Conservation (phyloP, 2,113 vertebrate genomes). For the Eurystomus gularis region DNA sequence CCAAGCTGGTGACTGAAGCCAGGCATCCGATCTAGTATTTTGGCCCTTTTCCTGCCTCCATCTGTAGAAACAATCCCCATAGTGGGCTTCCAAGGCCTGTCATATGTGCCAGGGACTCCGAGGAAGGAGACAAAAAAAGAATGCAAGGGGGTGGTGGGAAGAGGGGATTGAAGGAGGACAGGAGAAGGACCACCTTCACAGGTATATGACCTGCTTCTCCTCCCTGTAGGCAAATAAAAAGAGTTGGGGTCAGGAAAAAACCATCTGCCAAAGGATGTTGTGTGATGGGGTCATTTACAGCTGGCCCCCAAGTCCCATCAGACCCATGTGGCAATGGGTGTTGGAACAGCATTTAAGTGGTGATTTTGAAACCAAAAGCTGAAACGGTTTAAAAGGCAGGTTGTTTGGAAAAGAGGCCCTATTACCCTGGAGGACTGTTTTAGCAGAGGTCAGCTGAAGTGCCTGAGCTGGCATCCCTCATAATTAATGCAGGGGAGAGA, state of each 20-base stretch:
- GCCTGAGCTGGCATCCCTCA: not conserved
- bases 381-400: not conserved
- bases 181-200: not conserved
- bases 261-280: not conserved
- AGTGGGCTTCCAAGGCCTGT: not conserved
- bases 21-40: not conserved
- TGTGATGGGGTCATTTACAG: not conserved
- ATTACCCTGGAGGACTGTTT: not conserved
- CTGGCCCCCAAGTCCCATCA: not conserved
- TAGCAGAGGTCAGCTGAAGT: not conserved
- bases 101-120: not conserved
- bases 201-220: not conserved
- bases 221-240: not conserved
- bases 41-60: not conserved
- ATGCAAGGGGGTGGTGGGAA: not conserved
- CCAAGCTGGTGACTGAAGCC: not conserved
- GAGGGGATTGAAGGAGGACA: not conserved
- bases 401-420: not conserved
- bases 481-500: conserved; percentile 1
- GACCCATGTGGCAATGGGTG: not conserved
- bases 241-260: not conserved
- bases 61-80: not conserved
- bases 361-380: conserved; percentile 8
- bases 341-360: not conserved
- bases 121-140: not conserved